Base-by-base conservation (phyloP, 2,113 vertebrate species). In the Psittacara wagleri region DNA sequence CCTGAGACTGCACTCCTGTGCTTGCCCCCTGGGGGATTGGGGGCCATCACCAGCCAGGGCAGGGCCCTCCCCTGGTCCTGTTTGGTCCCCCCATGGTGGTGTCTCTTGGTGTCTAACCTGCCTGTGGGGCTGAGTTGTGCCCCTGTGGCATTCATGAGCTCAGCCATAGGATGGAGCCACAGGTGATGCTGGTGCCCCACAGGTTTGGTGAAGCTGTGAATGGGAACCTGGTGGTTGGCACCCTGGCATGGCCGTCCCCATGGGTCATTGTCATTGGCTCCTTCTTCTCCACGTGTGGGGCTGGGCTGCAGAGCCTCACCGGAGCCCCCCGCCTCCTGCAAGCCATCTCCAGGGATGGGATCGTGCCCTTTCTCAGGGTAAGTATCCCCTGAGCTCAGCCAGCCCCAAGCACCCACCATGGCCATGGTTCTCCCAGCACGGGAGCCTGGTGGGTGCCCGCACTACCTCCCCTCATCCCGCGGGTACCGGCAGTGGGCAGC, bases 241-340 rank as follows among this genome's bases (percentile, higher is more conserved):
- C 99, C 0, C 92, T 99, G 94, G 99, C 99, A 2, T 99, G 99
- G 99, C 99, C 99, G 0, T 99, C 99, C 17, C 99, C 99, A 0
- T 99, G 99, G 99, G 99, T 99, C 91, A 99, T 99, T 27, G 99
- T 99, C 95, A 98, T 99, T 17, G 99, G 99, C 48, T 99, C 99
- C 57, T 99, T 99, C 97, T 99, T 99, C 97, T 99, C 99, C 86
- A 99, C 99, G 4, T 99, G 99, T 41, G 99, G 99, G 35, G 99
- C 99, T 1, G 99, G 99, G 18, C 98, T 99, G 62, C 99, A 99
- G 98, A 99, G 99, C 92, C 97, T 99, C 97, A 99, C 99, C 0
- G 99, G 99, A 75, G 99, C 99, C 8, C 99, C 99, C 5, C 99
- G 99, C 62, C 99, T 99, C 78, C 86, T 99, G 68, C 99, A 99